Conservation (phyloP, 2,797 vertebrate species). For the Catamblyrhynchus diadema region DNA sequence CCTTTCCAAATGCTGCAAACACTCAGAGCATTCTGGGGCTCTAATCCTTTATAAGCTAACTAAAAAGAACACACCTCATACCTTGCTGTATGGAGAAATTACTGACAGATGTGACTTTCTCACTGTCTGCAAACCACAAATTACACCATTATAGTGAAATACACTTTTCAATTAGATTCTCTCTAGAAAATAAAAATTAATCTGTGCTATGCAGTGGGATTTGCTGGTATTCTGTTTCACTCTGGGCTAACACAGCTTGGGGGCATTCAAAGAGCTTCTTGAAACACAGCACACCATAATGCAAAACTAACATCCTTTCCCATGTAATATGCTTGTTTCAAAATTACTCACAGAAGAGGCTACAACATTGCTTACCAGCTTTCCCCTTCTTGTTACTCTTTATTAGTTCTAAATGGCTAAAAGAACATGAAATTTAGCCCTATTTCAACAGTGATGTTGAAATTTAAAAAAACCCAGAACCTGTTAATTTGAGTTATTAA, state of each 20-base stretch:
- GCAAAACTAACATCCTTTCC: background rate
- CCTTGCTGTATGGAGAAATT: background rate
- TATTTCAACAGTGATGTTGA: background rate
- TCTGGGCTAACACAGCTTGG: background rate
- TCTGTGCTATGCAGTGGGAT: background rate
- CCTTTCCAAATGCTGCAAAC: background rate
- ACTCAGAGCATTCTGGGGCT: background rate
- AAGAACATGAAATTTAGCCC: background rate
- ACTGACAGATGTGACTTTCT: background rate
- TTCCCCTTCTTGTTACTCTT: background rate
- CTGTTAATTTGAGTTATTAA: background rate
- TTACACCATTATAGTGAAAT: background rate
- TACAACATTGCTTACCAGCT: background rate
- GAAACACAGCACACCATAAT: background rate
- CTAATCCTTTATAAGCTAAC: background rate
- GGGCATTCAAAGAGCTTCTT: background rate
- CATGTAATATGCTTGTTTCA: background rate
- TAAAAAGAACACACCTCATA: background rate
- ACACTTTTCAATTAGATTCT: background rate
- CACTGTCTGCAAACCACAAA: background rate
- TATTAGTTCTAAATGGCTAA: background rate
- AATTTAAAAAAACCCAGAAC: background rate
- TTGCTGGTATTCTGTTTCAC: background rate
- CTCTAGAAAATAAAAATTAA: background rate
- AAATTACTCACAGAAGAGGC: background rate